Evolutionary conservation across 2,113 vertebrate species (phyloP), one percentile per base, ranked within the genome.

Genomic region (Chlamydotis undulata): DNA sequence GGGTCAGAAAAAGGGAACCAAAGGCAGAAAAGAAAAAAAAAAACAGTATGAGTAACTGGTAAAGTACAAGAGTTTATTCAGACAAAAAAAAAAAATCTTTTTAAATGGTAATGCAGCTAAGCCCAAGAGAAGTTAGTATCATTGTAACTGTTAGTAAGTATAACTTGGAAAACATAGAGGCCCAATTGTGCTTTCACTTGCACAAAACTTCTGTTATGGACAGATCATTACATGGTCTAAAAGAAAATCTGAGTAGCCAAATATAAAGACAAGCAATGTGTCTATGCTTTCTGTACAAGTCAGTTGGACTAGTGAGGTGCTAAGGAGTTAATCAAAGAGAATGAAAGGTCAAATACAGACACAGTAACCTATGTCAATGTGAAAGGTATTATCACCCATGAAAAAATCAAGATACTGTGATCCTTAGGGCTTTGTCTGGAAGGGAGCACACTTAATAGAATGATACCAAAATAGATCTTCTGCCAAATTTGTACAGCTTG

Each of bases 1-100:
- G 90, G 82, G 87, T 94, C 84, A 87, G 91, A 86, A 90, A 93
- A 95, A 87, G 67, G 56, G 80, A 96, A 93, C 91, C 41, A 87
- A 87, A 93, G 70, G 85, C 78, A 90, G 89, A 83, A 86, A 73
- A 83, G 71, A 56, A 79, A 74, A 55, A 74, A 55, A 89, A 93
- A 43, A 43, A 3, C 74, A 91, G 80, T 94, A 65, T 75, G 74
- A 95, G 25, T 87, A 96, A 93, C 83, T 43, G 41, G 45, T 73
- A 60, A 92, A 89, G 74, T 82, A 95, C 56, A 92, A 90, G 79
- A 87, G 86, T 89, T 94, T 87, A 93, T 83, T 90, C 80, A 84
- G 73, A 92, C n/a, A 12, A 37, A 57, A 39, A 83, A 83, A 90
- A 92, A 78, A 82, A 41, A 37, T 68, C 83, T 95, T 89, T 90